A percentile compares a stretch with the other conserved stretches of the same genome.
Evolutionary conservation across 2,797 vertebrate genomes (phyloP).

Genomic region (Epinephelus awoara): DNA sequence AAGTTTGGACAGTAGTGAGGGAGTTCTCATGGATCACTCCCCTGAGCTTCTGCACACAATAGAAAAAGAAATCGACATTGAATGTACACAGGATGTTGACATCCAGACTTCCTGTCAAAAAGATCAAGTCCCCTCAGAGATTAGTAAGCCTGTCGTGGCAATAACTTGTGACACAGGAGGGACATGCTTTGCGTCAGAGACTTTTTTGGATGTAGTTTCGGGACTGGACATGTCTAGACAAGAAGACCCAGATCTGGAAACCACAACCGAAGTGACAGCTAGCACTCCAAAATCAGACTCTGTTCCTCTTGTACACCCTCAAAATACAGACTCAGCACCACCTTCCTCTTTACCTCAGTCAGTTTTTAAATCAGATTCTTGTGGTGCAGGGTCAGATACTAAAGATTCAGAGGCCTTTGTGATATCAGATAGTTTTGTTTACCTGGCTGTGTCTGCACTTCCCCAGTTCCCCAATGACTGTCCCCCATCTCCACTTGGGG

Average conservation of each 20-base stretch:
- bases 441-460: constrained; percentile 86
- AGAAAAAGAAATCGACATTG: constrained; percentile 61
- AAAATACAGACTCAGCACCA: constrained; percentile 44
- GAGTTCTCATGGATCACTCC: constrained; percentile 61
- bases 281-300: constrained; percentile 76
- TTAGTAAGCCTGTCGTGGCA: constrained; percentile 34
- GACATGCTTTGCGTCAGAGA: constrained; percentile 62
- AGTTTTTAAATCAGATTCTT: constrained; percentile 53
- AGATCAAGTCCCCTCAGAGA: constrained; percentile 59
- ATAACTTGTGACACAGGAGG: constrained; percentile 59
- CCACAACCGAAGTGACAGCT: constrained; percentile 40
- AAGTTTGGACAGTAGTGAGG: constrained; percentile 71
- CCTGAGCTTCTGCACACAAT: constrained; percentile 50
- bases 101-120: constrained; percentile 65
- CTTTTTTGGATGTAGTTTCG: constrained; percentile 56
- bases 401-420: constrained; percentile 82
- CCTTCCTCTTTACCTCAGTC: constrained; percentile 59
- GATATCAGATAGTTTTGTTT: constrained; percentile 88
- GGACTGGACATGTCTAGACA: constrained; percentile 48
- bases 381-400: constrained; percentile 64
- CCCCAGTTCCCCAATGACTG: constrained; percentile 75
- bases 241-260: constrained; percentile 51
- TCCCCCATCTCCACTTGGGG: constrained; percentile 81
- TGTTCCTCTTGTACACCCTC: constrained; percentile 12
- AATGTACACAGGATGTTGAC: constrained; percentile 74